Evolutionary conservation across 1,140 invertebrate species (phyloP), one percentile per base, ranked within the genome.

Genomic region (Vollenhovia emeryi): DNA sequence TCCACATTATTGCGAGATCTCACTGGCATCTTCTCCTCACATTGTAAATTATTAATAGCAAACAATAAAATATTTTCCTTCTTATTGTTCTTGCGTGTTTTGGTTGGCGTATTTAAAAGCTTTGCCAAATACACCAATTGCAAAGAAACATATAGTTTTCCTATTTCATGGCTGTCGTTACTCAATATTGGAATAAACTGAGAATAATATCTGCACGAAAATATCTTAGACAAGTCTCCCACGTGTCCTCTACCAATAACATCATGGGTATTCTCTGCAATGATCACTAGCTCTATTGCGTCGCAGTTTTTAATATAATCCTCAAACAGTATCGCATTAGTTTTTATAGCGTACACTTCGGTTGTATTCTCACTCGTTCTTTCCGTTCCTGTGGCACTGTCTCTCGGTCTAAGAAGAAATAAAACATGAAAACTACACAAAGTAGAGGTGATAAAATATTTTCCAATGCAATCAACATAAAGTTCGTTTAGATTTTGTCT

Each of bases 261-360:
- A 64, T 91, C 76, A 50, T 90, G 78, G 6, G 80, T 89, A 13
- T 89, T 86, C 40, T 94, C 90, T 0, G 69, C 55, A 21, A 92
- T 40, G 27, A 94, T 84, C 1, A 90, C 66, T 15, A 95, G 88
- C 75, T 94, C 91, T n/a, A 95, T 55, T 33, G 87, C 88, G 68
- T 92, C 92, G 83, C 93, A 94, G n/a, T 94, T 94, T 78, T 91
- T 93, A 27, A 95, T 86, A 73, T 95, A 95, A 66, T 95, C 93
- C 76, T 92, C 85, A 76, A 94, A 94, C 6, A 95, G 79, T 30
- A 78, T 71, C 52, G 91, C 86, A 68, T 92, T 94, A n/a, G 94
- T 95, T 89, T 88, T 93, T 79, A 95, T 91, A 2, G 84, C 75
- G 76, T 95, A 95, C 18, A 89, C 86, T 68, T 91, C 85, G 6